phyloP scores from a whole-genome alignment of 2,888 invertebrate genomes.

The Drosophila quinaria region DNA sequence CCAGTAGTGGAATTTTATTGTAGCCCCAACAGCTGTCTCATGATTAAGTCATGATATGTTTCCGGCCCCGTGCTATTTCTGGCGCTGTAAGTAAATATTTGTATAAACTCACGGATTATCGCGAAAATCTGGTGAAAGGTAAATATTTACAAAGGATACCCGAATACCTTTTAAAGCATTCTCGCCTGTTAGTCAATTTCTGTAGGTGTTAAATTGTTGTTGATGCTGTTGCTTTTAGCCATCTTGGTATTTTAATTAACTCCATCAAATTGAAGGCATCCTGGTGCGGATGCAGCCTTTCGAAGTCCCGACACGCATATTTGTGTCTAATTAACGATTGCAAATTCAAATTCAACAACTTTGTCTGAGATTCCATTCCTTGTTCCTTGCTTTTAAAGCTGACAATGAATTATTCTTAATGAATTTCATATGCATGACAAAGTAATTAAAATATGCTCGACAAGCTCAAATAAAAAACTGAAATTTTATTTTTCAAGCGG shows the following conservation, averaged over 20 bases:
- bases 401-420: conserved; percentile 42
- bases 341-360: conserved; percentile 11
- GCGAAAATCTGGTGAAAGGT: conserved; percentile 44
- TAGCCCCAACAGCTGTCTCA: conserved; percentile 49
- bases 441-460: conserved; percentile 37
- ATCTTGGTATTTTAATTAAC: conserved; percentile 51
- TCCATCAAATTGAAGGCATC: conserved; percentile 27
- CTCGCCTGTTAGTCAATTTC: conserved; percentile 16
- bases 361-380: neutral
- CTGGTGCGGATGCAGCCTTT: conserved; percentile 11
- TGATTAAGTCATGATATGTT: conserved; percentile 63
- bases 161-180: conserved; percentile 38
- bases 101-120: conserved; percentile 29
- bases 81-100: conserved; percentile 44
- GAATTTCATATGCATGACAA: conserved; percentile 26
- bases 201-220: conserved; percentile 32
- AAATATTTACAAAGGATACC: conserved; percentile 49
- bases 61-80: conserved; percentile 17
- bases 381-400: conserved; percentile 28
- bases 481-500: conserved; percentile 22
- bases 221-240: neutral
- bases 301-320: conserved; percentile 55
- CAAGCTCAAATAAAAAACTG: neutral
- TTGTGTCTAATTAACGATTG: conserved; percentile 59
- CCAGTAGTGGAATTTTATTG: conserved; percentile 13